phyloP scores from a whole-genome alignment of 2,113 vertebrate genomes.

The Hyla sarda region DNA sequence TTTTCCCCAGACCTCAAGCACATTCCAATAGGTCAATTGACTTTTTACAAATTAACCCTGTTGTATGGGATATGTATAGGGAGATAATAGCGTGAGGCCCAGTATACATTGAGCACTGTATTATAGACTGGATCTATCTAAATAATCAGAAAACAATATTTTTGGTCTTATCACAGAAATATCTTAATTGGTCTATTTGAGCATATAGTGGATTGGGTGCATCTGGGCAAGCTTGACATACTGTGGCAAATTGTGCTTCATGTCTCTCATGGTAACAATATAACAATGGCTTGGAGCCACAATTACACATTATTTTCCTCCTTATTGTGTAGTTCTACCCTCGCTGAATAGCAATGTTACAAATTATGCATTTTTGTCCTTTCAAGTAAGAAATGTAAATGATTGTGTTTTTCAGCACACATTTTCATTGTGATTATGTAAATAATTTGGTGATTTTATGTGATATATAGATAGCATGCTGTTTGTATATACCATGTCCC shows the following conservation, averaged over 20 bases:
- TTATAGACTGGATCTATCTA: not conserved
- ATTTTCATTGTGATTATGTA: constrained; percentile 22
- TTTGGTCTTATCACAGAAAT: not conserved
- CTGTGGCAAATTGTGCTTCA: not conserved
- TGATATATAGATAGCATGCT: constrained; percentile 8
- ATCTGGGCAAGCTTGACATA: not conserved
- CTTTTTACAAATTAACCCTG: no score
- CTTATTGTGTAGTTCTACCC: not conserved
- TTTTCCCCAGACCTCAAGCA: no score
- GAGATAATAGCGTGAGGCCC: no score
- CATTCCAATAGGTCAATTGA: no score
- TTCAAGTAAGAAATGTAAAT: constrained; percentile 15
- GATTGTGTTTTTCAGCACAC: constrained; percentile 4
- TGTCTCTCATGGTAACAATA: not conserved
- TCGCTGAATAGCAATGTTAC: not conserved
- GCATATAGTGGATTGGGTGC: not conserved
- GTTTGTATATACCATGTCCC: constrained; percentile 16
- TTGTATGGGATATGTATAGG: no score
- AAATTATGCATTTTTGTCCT: constrained; percentile 14
- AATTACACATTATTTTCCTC: not conserved
- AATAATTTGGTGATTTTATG: not conserved
- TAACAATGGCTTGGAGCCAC: not conserved
- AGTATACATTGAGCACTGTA: not conserved
- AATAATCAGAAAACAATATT: not conserved
- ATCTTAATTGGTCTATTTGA: not conserved